phyloP scores from a whole-genome alignment of 2,113 vertebrate species.

The Kryptolebias marmoratus region DNA sequence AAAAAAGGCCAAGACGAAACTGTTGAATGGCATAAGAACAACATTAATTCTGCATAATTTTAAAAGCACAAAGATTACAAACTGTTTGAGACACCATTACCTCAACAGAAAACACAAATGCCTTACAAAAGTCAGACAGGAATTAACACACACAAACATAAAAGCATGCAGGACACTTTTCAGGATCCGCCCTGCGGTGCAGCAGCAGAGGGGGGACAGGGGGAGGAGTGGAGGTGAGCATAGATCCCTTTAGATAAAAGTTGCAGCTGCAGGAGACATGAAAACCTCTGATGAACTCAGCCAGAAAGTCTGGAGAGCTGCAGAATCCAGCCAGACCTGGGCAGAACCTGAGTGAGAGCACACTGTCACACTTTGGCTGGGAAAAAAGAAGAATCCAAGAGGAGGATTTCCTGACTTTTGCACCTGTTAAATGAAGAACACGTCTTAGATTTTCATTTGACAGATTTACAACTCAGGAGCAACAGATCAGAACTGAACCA shows the following conservation, averaged over 20 bases:
- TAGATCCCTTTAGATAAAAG: constrained; percentile 54
- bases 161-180: background rate
- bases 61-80: too few relatives aligned
- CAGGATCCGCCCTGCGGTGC: constrained; percentile 23
- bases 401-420: constrained; percentile 8
- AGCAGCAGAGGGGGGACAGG: constrained; percentile 22
- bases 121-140: background rate
- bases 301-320: background rate
- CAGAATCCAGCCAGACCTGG: background rate
- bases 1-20: background rate
- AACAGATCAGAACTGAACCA: constrained; percentile 11
- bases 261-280: constrained; percentile 36
- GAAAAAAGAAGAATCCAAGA: too few relatives aligned
- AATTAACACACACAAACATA: background rate
- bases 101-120: background rate
- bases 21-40: background rate
- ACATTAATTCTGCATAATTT: too few relatives aligned
- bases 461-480: constrained; percentile 8
- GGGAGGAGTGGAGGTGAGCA: constrained; percentile 47
- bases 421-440: constrained; percentile 30
- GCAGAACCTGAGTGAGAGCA: rapidly evolving
- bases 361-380: background rate
- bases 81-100: too few relatives aligned
- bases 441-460: background rate
- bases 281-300: background rate